A percentile compares a stretch with the other conserved stretches of the same genome.
phyloP scores from a whole-genome alignment of 2,113 vertebrate genomes.

The Fukomys damarensis region DNA sequence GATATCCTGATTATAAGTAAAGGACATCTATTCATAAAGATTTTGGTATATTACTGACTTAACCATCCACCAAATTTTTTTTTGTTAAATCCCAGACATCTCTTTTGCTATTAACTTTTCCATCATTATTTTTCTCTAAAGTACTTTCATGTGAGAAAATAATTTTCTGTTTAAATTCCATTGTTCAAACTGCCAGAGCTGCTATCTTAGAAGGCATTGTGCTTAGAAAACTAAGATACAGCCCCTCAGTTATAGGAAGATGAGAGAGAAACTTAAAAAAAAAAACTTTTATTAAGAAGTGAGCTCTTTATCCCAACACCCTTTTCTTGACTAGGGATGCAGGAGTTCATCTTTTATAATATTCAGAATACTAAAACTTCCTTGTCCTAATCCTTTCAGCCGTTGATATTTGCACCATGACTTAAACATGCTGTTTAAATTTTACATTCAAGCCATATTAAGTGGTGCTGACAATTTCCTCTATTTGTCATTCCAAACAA shows the following conservation, averaged over 20 bases:
- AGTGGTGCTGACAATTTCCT: background rate
- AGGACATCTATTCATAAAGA: background rate
- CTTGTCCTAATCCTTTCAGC: background rate
- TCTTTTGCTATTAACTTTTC: conserved; percentile 12
- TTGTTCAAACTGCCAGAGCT: conserved; percentile 45
- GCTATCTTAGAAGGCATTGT: conserved; percentile 34
- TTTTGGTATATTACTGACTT: background rate
- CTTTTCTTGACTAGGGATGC: background rate
- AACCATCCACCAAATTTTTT: background rate
- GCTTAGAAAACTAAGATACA: background rate
- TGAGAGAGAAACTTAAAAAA: background rate
- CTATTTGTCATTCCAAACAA: background rate
- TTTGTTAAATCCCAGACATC: background rate
- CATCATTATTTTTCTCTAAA: conserved; percentile 18
- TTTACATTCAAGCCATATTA: conserved; percentile 2
- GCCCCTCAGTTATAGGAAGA: background rate
- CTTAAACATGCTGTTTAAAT: background rate
- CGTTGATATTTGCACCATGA: background rate
- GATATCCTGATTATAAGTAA: conserved; percentile 26
- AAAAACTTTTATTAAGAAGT: background rate
- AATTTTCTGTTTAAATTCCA: conserved; percentile 45
- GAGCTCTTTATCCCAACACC: background rate
- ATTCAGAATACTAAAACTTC: background rate
- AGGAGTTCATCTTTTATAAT: conserved; percentile 23
- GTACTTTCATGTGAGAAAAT: conserved; percentile 47